Conservation (phyloP, 2,113 vertebrate genomes). For the Greenwoodochromis staneri region DNA sequence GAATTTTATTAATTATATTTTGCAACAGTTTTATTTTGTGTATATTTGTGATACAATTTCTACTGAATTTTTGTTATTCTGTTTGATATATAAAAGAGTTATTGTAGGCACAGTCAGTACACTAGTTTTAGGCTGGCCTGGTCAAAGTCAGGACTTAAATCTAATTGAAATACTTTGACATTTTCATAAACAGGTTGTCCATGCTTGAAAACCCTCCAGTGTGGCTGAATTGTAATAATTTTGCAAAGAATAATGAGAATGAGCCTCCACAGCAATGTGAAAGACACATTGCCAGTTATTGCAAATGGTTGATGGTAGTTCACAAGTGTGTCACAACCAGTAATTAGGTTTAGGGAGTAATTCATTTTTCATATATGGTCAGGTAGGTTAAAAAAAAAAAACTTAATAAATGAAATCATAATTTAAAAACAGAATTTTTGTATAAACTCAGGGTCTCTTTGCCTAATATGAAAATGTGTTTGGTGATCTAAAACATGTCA, state of each 20-base stretch:
- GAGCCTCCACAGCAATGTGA: neutral
- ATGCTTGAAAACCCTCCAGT: neutral
- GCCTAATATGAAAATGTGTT: neutral
- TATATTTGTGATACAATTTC: neutral
- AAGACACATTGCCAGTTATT: neutral
- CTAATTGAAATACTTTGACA: neutral
- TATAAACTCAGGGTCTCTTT: neutral
- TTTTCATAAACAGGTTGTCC: neutral
- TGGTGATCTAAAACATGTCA: neutral
- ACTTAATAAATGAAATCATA: neutral
- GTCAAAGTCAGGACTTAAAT: neutral
- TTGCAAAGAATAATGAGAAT: neutral
- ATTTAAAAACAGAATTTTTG: neutral
- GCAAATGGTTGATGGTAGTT: neutral
- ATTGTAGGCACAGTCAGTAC: neutral
- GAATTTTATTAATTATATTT: neutral
- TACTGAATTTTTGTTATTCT: neutral
- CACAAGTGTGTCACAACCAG: neutral
- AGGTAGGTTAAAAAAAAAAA: neutral
- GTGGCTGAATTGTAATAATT: neutral
- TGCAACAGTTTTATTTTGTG: rapidly evolving
- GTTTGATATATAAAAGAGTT: neutral
- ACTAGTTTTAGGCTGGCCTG: rapidly evolving
- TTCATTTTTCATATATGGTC: neutral
- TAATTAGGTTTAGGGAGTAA: neutral